A percentile compares a stretch with the other conserved stretches of the same genome.
These are phyloP conservation scores for Pomatostomus ruficeps DNA, from an alignment of 2,113 vertebrate genomes.

Conservation along the genomic window DNA sequence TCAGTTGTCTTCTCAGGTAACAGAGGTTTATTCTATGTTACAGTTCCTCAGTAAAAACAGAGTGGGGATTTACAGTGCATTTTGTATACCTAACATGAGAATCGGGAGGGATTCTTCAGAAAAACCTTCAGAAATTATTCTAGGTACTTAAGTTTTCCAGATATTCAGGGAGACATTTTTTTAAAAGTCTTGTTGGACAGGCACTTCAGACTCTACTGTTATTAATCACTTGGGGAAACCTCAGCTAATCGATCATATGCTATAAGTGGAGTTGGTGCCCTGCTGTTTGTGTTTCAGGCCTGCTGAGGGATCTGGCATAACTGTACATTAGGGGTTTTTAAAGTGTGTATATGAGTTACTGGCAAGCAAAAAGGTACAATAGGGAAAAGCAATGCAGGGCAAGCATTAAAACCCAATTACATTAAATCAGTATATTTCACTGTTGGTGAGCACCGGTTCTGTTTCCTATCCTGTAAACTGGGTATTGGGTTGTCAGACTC, in stretches of 20 bases:
- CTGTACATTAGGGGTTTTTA: neutral
- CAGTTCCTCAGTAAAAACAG: neutral
- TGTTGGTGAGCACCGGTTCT: neutral
- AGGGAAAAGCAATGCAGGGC: neutral
- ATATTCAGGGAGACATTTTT: neutral
- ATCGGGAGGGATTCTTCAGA: neutral
- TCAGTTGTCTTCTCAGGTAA: neutral
- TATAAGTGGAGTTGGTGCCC: neutral
- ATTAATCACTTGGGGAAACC: neutral
- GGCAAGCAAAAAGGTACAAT: neutral
- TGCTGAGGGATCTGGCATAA: neutral
- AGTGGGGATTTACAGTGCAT: neutral
- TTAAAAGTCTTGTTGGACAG: neutral
- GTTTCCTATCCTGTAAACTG: neutral
- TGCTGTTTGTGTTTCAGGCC: neutral
- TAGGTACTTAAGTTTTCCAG: neutral
- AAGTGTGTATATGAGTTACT: neutral
- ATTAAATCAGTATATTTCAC: neutral
- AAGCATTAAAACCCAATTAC: slow-evolving; percentile 15
- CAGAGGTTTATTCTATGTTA: neutral
- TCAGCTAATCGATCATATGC: neutral
- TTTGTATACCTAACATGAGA: neutral
- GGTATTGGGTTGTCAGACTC: neutral
- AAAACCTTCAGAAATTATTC: neutral
- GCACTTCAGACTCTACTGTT: neutral